Base-by-base conservation (phyloP, 2,797 vertebrate species). In the Mus minutoides region DNA sequence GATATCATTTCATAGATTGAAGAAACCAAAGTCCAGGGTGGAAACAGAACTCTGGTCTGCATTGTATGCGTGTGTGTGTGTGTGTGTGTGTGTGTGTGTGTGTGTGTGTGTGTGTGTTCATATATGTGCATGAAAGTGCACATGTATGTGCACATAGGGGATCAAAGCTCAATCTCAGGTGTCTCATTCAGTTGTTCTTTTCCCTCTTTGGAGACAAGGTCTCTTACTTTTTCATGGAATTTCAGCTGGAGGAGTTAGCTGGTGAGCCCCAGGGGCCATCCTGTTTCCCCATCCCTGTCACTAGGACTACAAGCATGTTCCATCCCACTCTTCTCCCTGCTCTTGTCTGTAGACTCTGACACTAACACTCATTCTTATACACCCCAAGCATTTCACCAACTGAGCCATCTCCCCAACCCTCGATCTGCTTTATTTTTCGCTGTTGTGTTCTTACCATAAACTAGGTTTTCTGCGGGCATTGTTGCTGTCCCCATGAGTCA, bases 1-100 rank as follows among this genome's bases (percentile, higher is more conserved):
- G 43, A 86, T 37, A 80, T 86, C 10, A 58, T 62, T 87, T 84
- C 43, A 54, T 43, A 91, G 60, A 77, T 46, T 46, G 76, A 93
- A 31, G 49, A 89, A 78, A 82, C 19, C 80, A 62, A 71, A 91
- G 49, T 16, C 46, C 62, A 43, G 16, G 49, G 6, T 71, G 52
- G 6, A 95, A 80, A 58, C 0, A 0, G 26, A 37, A 16, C 9
- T 58, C 13, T 46, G 21, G 54, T 37, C 43, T 71, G 21, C 6
- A 37, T 11, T 52, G 46, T 46, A 8, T 46, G 46, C 9, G 17
- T 46, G 46, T 46, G 46, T 46, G 17, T 78, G 12, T 54, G 31
- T 54, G 67, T 88, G 67, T 11, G 22, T 0, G 34, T 46, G 43
- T 46, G 43, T 46, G 46, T 49, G 17, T 17, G 6, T 19, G 62